A percentile compares a stretch with the other conserved stretches of the same genome.
Conservation (phyloP, 1,140 invertebrate species). For the Drosophila carrolli region DNA sequence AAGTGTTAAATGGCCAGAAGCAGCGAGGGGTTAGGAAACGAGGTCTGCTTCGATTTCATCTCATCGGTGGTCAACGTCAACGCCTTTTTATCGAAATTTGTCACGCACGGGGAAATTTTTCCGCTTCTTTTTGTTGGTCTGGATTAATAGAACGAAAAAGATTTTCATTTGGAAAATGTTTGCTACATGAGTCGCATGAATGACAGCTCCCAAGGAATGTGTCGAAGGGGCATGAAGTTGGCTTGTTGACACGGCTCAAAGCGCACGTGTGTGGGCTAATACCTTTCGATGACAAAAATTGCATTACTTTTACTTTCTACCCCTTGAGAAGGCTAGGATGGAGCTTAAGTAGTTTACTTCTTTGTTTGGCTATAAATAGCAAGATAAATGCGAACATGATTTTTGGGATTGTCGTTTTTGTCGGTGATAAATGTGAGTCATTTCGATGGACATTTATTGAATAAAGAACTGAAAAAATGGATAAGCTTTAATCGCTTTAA, state of each 20-base stretch:
- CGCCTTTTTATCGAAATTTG: slow-evolving; percentile 78
- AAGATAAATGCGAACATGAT: slow-evolving; percentile 47
- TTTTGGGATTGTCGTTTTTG: slow-evolving; percentile 18
- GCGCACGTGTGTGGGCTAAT: slow-evolving; percentile 71
- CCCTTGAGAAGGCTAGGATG: not conserved
- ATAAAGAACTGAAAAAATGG: not conserved
- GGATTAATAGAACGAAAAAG: slow-evolving; percentile 72
- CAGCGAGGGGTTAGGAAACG: slow-evolving; percentile 16
- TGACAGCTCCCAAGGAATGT: slow-evolving; percentile 45
- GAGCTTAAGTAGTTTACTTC: slow-evolving; percentile 62
- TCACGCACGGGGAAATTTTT: slow-evolving; percentile 63
- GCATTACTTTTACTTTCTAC: slow-evolving; percentile 74
- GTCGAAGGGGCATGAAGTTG: not conserved
- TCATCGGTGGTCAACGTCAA: slow-evolving; percentile 15
- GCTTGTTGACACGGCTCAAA: slow-evolving; percentile 36
- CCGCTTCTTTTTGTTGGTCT: slow-evolving; percentile 27
- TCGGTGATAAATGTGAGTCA: not conserved
- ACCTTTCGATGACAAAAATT: slow-evolving; percentile 72
- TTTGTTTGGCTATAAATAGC: slow-evolving; percentile 64
- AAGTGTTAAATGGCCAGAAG: slow-evolving; percentile 71
- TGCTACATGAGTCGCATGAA: slow-evolving; percentile 77
- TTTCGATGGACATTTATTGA: slow-evolving; percentile 15
- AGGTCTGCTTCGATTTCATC: slow-evolving; percentile 6
- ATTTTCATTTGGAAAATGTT: slow-evolving; percentile 79
- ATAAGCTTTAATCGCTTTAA: not conserved